Percentiles rank a stretch among this genome's conserved stretches.
phyloP scores from a whole-genome alignment of 92 coral and sea anemone genomes.

The Parazoanthus swiftii region DNA sequence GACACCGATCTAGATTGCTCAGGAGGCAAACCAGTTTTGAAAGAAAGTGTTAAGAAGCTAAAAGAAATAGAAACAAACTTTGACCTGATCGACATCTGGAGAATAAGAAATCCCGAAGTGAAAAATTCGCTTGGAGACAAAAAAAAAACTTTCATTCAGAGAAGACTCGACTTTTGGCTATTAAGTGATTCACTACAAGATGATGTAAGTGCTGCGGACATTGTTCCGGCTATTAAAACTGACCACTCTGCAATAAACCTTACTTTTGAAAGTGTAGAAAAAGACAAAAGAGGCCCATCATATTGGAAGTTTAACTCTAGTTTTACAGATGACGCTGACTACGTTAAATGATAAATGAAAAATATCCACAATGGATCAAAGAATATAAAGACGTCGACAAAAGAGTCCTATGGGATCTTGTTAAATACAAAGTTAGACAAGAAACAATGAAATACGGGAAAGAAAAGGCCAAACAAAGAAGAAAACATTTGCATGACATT shows the following conservation, averaged over 20 bases:
- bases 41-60: slow-evolving; percentile 25
- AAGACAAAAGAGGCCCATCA: slow-evolving; percentile 8
- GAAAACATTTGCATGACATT: background rate
- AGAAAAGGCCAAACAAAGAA: background rate
- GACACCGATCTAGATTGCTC: slow-evolving; percentile 48
- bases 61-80: slow-evolving; percentile 28
- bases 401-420: slow-evolving; percentile 40
- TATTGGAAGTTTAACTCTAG: background rate
- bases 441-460: background rate
- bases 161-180: slow-evolving; percentile 39
- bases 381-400: slow-evolving; percentile 32
- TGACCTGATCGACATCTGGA: slow-evolving; percentile 43
- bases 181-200: slow-evolving; percentile 40
- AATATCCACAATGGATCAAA: background rate
- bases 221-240: slow-evolving; percentile 40
- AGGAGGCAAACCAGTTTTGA: slow-evolving; percentile 36
- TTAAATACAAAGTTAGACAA: slow-evolving; percentile 44
- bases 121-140: slow-evolving; percentile 37
- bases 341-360: too few species aligned
- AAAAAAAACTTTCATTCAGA: slow-evolving; percentile 30
- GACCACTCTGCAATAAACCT: slow-evolving; percentile 10
- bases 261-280: slow-evolving; percentile 1
- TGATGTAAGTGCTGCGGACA: slow-evolving; percentile 3
- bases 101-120: slow-evolving; percentile 44
- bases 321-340: too few species aligned